Base-by-base conservation (phyloP, 1,140 invertebrate genomes). In the Drosophila quadrilineata region DNA sequence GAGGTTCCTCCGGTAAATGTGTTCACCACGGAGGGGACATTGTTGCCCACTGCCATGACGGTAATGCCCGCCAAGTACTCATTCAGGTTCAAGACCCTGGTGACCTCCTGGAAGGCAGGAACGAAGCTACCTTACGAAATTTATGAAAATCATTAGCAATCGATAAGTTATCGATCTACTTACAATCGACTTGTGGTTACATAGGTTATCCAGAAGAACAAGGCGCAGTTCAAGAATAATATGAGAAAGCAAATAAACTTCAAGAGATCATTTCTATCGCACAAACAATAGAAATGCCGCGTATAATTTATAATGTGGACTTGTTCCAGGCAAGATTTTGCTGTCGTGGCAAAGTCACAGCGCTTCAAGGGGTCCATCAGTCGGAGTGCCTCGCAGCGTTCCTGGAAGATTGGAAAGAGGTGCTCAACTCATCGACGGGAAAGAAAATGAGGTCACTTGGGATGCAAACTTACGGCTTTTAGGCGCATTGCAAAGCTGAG, bases 31-130 rank as follows among this genome's bases (percentile, higher is more conserved):
- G 95, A 94, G 4, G 94, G 93, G 2, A 94, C 93, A 35, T 94
- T 94, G 89, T 96, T 96, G 24, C 95, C 95, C 86, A 96, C 93
- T 0, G 95, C 94, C 71, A 96, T 84, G 59, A 96, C 92, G 22
- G 94, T 96, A 6, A 95, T 93, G 10, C 95, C 95, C 10, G 95
- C 95, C 65, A 96, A 91, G 88, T 93, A 95, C 68, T 95, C 93
- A 54, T 93, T 94, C 31, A 96, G 88, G 36, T 90, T 90, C 41
- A 95, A 77, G 8, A 92, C 90, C 45, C 91, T 90, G 1, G 94
- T 91, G 33, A 95, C 93, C 3, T 93, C 91, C 26, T 92, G 89
- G 16, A 95, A 84, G n/a, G 93, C 91, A 19, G 94, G 93, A 79
- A 93, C 94, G 71, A 95, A 94, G 65, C 93, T 94, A 75, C 10